Conservation (phyloP, 2,888 invertebrate species). For the Ormyrus rosae region DNA sequence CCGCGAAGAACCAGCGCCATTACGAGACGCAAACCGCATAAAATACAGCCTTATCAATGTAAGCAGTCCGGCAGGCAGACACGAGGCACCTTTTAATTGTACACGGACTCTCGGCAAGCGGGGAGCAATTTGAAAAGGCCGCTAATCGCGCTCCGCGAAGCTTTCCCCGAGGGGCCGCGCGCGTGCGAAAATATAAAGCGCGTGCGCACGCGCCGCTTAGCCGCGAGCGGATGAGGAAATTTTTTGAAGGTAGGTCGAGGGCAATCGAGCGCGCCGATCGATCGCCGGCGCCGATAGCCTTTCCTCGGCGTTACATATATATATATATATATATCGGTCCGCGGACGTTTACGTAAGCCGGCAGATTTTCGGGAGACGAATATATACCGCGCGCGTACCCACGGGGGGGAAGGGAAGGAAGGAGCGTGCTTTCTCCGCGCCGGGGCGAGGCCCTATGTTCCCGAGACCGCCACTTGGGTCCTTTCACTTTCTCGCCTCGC, state of each 20-base stretch:
- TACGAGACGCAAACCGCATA: too few species aligned
- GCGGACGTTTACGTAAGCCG: too few species aligned
- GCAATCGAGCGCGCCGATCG: constrained; percentile 16
- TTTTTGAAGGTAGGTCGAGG: constrained; percentile 56
- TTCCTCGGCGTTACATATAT: too few species aligned
- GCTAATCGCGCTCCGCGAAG: constrained; percentile 29
- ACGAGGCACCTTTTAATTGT: too few species aligned
- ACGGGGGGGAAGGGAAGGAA: not conserved
- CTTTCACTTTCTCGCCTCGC: constrained; percentile 36
- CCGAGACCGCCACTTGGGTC: not conserved
- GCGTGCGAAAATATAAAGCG: constrained; percentile 1
- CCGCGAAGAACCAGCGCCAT: not conserved
- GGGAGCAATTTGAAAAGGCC: constrained; percentile 9
- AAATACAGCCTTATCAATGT: too few species aligned
- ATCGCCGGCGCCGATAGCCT: too few species aligned
- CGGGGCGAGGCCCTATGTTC: not conserved
- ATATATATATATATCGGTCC: too few species aligned
- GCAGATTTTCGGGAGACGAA: too few species aligned
- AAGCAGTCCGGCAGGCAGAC: too few species aligned
- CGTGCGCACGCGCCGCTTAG: not conserved
- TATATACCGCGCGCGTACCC: too few species aligned
- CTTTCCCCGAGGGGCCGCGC: constrained; percentile 25
- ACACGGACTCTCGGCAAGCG: too few species aligned
- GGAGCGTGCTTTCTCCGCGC: constrained; percentile 11
- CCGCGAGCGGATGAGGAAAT: constrained; percentile 31